These are phyloP conservation scores for Cottus gobio DNA, from an alignment of 2,113 vertebrate genomes.

Conservation along the genomic window DNA sequence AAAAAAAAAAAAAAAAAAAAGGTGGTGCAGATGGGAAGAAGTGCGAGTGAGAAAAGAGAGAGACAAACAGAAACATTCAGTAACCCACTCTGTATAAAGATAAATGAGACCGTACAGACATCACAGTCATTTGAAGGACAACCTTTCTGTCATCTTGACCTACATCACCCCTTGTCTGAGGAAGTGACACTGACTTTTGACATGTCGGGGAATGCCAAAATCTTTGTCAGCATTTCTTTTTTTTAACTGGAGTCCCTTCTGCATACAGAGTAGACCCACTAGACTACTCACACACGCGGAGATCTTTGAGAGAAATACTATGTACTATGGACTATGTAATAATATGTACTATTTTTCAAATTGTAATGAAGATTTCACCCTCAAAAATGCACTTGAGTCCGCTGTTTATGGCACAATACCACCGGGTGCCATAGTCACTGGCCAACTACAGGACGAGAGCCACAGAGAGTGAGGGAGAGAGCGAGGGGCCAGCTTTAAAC, in stretches of 20 bases:
- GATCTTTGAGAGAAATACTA: background rate
- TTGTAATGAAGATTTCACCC: background rate
- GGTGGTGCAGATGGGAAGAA: conserved; percentile 11
- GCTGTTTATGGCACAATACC: conserved; percentile 7
- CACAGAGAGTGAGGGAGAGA: background rate
- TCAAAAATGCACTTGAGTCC: conserved; percentile 5
- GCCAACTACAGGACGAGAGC: conserved; percentile 14
- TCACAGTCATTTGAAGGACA: conserved; percentile 31
- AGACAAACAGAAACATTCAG: conserved; percentile 16
- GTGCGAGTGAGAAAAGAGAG: conserved; percentile 26
- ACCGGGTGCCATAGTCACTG: conserved; percentile 14
- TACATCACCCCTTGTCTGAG: conserved; percentile 24
- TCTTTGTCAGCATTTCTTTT: conserved; percentile 59
- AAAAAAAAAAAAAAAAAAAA: too few relatives aligned
- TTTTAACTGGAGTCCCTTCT: conserved; percentile 41
- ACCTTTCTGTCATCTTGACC: conserved; percentile 39
- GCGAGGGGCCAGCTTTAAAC: conserved; percentile 21
- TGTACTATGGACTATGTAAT: too few relatives aligned
- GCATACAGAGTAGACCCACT: conserved; percentile 25
- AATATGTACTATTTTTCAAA: background rate
- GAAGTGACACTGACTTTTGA: conserved; percentile 55
- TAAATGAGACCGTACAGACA: conserved; percentile 8
- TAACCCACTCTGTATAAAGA: background rate
- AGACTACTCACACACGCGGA: background rate
- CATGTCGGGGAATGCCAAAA: conserved; percentile 7